Base-by-base conservation (phyloP, 2,888 invertebrate species). In the Cephonodes hylas region DNA sequence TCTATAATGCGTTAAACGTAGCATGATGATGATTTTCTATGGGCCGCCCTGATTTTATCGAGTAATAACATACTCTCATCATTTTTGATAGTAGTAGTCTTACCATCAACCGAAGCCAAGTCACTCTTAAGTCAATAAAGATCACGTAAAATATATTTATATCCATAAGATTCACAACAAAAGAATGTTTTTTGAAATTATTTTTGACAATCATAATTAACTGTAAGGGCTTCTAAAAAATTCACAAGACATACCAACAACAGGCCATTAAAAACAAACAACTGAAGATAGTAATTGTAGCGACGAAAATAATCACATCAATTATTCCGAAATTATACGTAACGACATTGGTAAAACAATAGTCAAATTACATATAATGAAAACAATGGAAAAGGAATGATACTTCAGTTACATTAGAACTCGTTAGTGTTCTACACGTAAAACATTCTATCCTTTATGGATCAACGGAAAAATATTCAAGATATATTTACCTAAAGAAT, bases 401-500 rank as follows among this genome's bases (percentile, higher is more conserved):
- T 53, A 53, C 31, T 53, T 31, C 27, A 18, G 18, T 18, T 31
- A 53, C 53, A 31, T 48, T 18, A 53, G 31, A 5, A 10, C 53
- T 53, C 53, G 53, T 53, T 53, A 53, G 27, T 8, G 18, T 53
- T 10, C 48, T 31, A 31, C 18, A 18, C 31, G 31, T 53, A 53
- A 53, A 31, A 31, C 53, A 53, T 18, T 53, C 27, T 10, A 18
- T 31, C 53, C 53, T 53, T 53, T 31, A 48, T 48, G 27, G 31
- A 31, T 31, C 31, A 27, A 53, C 22, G 42, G 25, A 58, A 42
- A 23, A 38, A 42, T 31, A 68, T 74, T 72, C 74, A 60, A 64
- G 59, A 59, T 48, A 73, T 67, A 74, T 76, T 76, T 71, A 53
- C 66, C 63, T 73, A 74, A 73, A 69, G 70, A 74, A 68, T 61